Evolutionary conservation across 2,113 vertebrate genomes (phyloP).

Genomic region (Percina caprodes): DNA sequence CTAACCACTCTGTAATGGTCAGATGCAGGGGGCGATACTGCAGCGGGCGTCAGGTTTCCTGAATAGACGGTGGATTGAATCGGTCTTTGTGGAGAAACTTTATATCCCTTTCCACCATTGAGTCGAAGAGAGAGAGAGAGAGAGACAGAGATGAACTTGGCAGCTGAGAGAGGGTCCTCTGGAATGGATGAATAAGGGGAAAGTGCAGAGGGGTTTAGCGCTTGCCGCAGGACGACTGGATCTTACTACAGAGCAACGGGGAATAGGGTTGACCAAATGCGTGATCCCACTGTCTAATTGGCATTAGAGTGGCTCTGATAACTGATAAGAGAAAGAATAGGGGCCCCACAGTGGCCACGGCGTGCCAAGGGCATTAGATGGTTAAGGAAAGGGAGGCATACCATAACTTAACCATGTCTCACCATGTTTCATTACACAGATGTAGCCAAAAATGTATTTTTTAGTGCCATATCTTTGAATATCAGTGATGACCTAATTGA

Average conservation of each 20-base stretch:
- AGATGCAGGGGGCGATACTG: conserved; percentile 89
- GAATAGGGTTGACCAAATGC: conserved; percentile 73
- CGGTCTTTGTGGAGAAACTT: conserved; percentile 94
- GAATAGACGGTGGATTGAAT: conserved; percentile 89
- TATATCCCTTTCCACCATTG: conserved; percentile 91
- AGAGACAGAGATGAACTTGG: conserved; percentile 81
- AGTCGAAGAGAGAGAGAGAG: conserved; percentile 79
- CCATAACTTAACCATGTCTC: background rate
- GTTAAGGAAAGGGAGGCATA: background rate
- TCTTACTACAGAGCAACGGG: conserved; percentile 70
- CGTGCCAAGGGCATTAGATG: background rate
- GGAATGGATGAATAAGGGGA: conserved; percentile 73
- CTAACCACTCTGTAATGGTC: conserved; percentile 83
- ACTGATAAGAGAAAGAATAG: conserved; percentile 67
- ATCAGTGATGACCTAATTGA: background rate
- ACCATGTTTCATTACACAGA: background rate
- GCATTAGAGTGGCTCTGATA: conserved; percentile 52
- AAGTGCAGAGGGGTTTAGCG: conserved; percentile 68
- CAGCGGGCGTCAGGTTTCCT: conserved; percentile 90
- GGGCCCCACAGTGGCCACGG: conserved; percentile 28
- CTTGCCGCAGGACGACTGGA: conserved; percentile 54
- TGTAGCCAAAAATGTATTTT: background rate
- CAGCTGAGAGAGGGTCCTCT: conserved; percentile 80
- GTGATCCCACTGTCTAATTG: conserved; percentile 72
- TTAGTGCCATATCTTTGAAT: background rate